Conservation (phyloP, 1,140 invertebrate species). For the Argopecten irradians region DNA sequence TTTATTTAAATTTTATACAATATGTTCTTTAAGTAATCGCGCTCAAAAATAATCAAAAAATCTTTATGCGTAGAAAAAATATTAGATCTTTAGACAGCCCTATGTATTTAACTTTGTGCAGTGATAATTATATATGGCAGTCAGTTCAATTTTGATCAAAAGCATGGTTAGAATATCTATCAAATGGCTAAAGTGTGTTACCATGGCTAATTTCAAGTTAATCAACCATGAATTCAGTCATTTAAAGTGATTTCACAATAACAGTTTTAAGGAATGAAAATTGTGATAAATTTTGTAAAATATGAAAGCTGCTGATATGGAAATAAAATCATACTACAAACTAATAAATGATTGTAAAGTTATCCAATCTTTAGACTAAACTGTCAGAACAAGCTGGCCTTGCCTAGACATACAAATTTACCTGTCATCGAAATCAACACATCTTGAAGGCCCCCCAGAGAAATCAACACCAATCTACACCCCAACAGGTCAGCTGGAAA, state of each 20-base stretch:
- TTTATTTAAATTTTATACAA: not conserved
- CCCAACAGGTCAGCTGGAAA: not conserved
- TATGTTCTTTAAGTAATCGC: not conserved
- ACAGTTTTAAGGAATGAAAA: not conserved
- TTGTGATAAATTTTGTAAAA: not conserved
- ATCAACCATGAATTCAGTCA: not conserved
- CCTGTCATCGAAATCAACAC: not conserved
- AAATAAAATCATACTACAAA: not conserved
- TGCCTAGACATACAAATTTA: not conserved
- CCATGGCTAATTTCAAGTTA: not conserved
- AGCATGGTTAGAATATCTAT: not conserved
- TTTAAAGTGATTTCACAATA: not conserved
- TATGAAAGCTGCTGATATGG: not conserved
- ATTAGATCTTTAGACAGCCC: not conserved
- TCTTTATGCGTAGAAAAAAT: not conserved
- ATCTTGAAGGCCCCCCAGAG: constrained; percentile 13
- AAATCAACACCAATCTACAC: not conserved
- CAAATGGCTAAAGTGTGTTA: not conserved
- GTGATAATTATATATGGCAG: not conserved
- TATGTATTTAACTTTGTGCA: not conserved
- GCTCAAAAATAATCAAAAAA: not conserved
- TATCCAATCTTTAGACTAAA: not conserved
- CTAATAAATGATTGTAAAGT: not conserved
- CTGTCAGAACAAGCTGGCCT: not conserved
- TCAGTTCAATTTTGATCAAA: not conserved